These are phyloP conservation scores for Gobiocypris rarus DNA, from an alignment of 2,113 vertebrate species.

Conservation along the genomic window DNA sequence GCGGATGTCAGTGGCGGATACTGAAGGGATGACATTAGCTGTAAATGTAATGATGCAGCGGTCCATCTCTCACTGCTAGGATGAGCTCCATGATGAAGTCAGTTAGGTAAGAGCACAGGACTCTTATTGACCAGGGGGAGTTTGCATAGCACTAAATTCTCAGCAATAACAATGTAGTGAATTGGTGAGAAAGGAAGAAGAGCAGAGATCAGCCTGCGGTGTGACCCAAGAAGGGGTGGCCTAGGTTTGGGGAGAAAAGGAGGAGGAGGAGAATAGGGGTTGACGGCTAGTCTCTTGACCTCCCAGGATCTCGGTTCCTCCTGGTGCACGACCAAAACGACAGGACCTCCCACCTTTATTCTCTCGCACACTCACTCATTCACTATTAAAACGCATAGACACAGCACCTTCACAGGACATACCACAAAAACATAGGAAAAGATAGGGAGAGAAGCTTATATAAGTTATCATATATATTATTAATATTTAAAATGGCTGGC, in stretches of 20 bases:
- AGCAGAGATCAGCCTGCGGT: conserved; percentile 47
- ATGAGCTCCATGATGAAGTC: conserved; percentile 67
- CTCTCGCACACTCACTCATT: conserved; percentile 16
- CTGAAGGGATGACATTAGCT: conserved; percentile 40
- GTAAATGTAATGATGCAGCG: conserved; percentile 48
- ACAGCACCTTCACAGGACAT: conserved; percentile 46
- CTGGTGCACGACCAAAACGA: conserved; percentile 67
- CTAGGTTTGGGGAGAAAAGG: conserved; percentile 39
- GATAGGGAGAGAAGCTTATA: background rate
- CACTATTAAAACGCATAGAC: conserved; percentile 24
- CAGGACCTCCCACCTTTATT: conserved; percentile 71
- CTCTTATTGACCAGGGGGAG: conserved; percentile 58
- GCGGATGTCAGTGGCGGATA: conserved; percentile 28
- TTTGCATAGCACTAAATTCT: conserved; percentile 77
- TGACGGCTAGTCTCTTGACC: conserved; percentile 74
- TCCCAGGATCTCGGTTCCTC: conserved; percentile 64
- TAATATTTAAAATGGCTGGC: conserved; percentile 58
- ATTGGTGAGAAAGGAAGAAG: conserved; percentile 67
- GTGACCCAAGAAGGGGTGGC: conserved; percentile 39
- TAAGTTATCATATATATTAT: conserved; percentile 42
- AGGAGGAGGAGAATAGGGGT: conserved; percentile 26
- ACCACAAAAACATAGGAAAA: background rate
- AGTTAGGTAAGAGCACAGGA: conserved; percentile 60
- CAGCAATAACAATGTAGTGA: conserved; percentile 72
- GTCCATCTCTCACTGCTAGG: conserved; percentile 51